Percentiles rank a stretch among this genome's conserved stretches.
phyloP scores from a whole-genome alignment of 1,140 invertebrate species.

The Andrena cerasifolii region DNA sequence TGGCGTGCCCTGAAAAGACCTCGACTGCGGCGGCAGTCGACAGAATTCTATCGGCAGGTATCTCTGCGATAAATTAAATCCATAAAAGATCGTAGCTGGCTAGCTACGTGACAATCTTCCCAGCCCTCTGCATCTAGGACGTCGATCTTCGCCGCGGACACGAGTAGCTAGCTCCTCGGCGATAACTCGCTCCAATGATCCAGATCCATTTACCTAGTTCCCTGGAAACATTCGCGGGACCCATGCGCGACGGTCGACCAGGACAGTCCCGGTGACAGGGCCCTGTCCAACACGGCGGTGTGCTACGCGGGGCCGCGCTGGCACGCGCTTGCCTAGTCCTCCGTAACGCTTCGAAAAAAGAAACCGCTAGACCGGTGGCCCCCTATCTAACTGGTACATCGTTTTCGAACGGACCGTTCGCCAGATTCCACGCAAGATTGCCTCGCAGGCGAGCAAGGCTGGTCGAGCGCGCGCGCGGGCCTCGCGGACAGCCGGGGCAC shows the following conservation, averaged over 20 bases:
- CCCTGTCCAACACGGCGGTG: background rate
- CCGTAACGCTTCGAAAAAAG: conserved; percentile 51
- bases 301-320: background rate
- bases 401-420: conserved; percentile 67
- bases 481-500: background rate
- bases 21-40: too few relatives aligned
- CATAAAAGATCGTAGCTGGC: background rate
- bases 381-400: conserved; percentile 72
- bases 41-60: background rate
- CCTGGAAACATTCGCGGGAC: conserved; percentile 42
- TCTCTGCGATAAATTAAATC: conserved; percentile 32
- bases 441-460: conserved; percentile 31
- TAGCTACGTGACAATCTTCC: conserved; percentile 12
- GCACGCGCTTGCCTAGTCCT: conserved; percentile 57
- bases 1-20: too few relatives aligned
- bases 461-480: background rate
- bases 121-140: conserved; percentile 34
- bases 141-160: background rate
- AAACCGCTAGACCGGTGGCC: conserved; percentile 66
- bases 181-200: conserved; percentile 62
- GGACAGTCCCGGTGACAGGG: too few relatives aligned
- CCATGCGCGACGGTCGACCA: conserved; percentile 2
- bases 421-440: conserved; percentile 68
- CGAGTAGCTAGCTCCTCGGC: conserved; percentile 6
- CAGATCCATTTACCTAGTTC: conserved; percentile 74